phyloP scores from a whole-genome alignment of 92 coral and sea anemone species.

The Phenganax marumi region DNA sequence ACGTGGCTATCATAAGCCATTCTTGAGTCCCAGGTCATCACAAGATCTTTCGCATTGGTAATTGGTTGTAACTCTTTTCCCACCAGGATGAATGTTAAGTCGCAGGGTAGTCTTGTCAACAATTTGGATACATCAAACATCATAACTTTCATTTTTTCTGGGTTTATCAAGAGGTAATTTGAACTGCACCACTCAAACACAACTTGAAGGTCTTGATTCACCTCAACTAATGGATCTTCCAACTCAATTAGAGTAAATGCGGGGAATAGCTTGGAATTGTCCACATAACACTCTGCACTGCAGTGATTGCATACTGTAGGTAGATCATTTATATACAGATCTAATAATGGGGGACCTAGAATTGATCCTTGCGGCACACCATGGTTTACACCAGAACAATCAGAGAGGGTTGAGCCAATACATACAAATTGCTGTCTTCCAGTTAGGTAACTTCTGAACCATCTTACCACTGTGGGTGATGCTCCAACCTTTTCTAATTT shows the following conservation, averaged over 20 bases:
- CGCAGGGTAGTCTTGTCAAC: too few relatives aligned
- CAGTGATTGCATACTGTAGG: slow-evolving; percentile 36
- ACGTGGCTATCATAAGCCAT: neutral
- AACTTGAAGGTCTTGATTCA: neutral
- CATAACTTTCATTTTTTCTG: too few relatives aligned
- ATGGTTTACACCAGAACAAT: neutral
- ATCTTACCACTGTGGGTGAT: slow-evolving; percentile 4
- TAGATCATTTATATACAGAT: slow-evolving; percentile 46
- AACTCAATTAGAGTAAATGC: neutral
- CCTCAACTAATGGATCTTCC: too few relatives aligned
- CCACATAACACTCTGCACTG: slow-evolving; percentile 42
- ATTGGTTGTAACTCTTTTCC: neutral
- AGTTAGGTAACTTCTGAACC: slow-evolving; percentile 8
- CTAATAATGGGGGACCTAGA: slow-evolving; percentile 56
- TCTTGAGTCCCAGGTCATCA: neutral
- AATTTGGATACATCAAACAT: too few relatives aligned
- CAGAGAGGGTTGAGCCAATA: neutral
- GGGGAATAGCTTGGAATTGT: slow-evolving; percentile 35
- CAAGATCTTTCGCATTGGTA: neutral
- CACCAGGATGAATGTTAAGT: too few relatives aligned
- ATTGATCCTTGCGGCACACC: slow-evolving; percentile 48
- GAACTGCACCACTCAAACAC: too few relatives aligned
- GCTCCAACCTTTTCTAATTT: slow-evolving; percentile 60
- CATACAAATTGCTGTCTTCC: neutral
- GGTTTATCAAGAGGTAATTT: too few relatives aligned